Base-by-base conservation (phyloP, 2,113 vertebrate genomes). In the Toxotes jaculatrix region DNA sequence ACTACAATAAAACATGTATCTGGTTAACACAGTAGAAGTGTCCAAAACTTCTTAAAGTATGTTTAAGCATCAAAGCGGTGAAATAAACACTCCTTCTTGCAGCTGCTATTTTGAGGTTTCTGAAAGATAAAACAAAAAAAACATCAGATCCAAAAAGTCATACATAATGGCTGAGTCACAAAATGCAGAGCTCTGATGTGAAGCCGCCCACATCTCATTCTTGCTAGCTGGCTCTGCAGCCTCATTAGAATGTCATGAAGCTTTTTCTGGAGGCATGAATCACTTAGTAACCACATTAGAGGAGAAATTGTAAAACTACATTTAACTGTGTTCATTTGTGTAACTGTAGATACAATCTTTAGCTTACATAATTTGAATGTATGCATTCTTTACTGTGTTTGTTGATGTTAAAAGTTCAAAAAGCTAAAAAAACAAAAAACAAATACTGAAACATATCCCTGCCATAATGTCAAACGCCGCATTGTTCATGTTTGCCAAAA, bases 141-240 rank as follows among this genome's bases (percentile, higher is more conserved):
- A 42, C 43, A 21, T 27, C n/a, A 11, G 9, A 42, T 68, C 21
- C 23, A 73, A 68, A 68, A 83, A 73, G 60, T 84, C 66, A 68
- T 40, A 77, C 74, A 84, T 85, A 80, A 88, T 63, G 40, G 82
- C 77, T 88, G 90, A 91, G 83, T 90, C 88, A 89, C 49, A 36
- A 80, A 83, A 83, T 12, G 31, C 60, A 66, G 68, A 65, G 72
- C 32, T 56, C 38, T 14, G 32, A 86, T 72, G 43, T 74, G 74
- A 87, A 77, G 63, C 38, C 68, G 31, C 88, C 88, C 85, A 87
- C 88, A 12, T 62, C 31, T 82, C 66, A 57, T 84, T 86, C 68
- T 80, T 72, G 27, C 53, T 40, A 5, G 19, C 56, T 67, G 67
- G 51, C 43, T 67, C 16, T 40, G 17, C 49, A 16, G 31, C 53